Evolutionary conservation across 2,113 vertebrate genomes (phyloP).

Genomic region (human): GRCh38 chr4:167772001-167772500

Average conservation of each 20-base stretch:
- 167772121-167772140: not conserved
- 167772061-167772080: not conserved
- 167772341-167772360: not conserved
- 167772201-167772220: not conserved
- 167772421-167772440: not conserved
- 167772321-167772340: not conserved
- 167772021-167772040: not conserved
- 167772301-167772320: not conserved
- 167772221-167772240: not conserved
- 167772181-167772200: not conserved
- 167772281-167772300: not conserved
- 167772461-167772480: not conserved
- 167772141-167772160: not conserved
- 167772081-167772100: not conserved
- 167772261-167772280: not conserved
- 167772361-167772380: not conserved
- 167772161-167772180: not conserved
- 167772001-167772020: not conserved
- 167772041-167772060: not conserved
- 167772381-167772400: not conserved
- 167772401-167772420: not conserved
- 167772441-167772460: not conserved
- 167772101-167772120: not conserved
- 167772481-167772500: not conserved
- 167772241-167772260: not conserved